Base-by-base conservation (phyloP, 1,140 invertebrate genomes). In the Drosophila suzukii region DNA sequence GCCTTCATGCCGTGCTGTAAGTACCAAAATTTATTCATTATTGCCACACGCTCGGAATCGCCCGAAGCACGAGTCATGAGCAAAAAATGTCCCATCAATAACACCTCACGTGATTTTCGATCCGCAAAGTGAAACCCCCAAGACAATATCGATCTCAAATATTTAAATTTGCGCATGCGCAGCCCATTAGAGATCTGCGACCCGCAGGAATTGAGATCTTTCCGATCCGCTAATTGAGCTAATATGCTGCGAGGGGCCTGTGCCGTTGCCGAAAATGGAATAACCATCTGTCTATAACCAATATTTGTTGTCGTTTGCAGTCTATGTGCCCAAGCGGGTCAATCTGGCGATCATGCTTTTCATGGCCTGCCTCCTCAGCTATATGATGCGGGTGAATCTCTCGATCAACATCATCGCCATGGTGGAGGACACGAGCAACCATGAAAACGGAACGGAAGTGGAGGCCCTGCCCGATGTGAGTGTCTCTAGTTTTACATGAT, bases 321-420 rank as follows among this genome's bases (percentile, higher is more conserved):
- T 90, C 47, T 76, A 81, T 60, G 81, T 92, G 62, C 91, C 91
- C 32, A 92, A 92, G 70, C 88, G 91, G 57, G 27, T 92, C n/a
- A 92, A 91, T 32, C 56, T 96, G 34, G 95, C 94, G n/a, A 90
- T 95, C 3, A 94, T 96, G 94, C 92, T 96, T 79, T 96, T 96
- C 72, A 93, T 95, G 34, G 95, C 95, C 36, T 95, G 95, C 62
- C 95, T 96, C 93, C 94, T 96, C 49, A 94, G 94, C 6, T 96
- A 96, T 83, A 95, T 96, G 91, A 94, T 96, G 57, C 93, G 95
- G 55, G 95, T 95, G 13, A 96, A 96, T 93, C 94, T 96, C 81
- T 96, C 95, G 10, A 94, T 96, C 49, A 95, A 94, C 55, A 94
- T 96, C 36, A 95, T 96, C 10, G 95, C 95, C 2, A 96, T 96